Conservation (phyloP, 2,888 invertebrate genomes). For the Epinotia brunnichana region DNA sequence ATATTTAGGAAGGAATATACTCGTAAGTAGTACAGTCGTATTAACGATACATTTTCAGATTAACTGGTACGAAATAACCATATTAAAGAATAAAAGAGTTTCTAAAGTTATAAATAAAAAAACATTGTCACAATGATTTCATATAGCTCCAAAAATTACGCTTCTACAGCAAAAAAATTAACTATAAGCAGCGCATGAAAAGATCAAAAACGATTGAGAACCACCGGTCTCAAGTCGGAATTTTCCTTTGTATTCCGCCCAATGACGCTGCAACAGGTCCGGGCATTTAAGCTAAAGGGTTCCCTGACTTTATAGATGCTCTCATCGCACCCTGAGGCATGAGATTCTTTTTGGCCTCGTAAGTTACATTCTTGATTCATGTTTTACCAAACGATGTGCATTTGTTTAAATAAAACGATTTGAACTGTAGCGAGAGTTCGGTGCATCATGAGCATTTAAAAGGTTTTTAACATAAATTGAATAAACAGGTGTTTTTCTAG, state of each 20-base stretch:
- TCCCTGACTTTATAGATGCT: neutral
- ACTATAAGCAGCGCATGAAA: neutral
- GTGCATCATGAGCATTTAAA: too few species aligned
- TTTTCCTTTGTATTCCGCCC: conserved; percentile 31
- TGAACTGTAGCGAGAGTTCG: too few species aligned
- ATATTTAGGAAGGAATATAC: too few species aligned
- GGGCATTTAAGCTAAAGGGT: conserved; percentile 34
- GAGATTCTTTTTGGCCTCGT: neutral
- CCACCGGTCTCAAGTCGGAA: conserved; percentile 15
- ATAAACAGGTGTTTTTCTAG: too few species aligned
- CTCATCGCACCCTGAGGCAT: neutral
- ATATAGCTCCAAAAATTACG: neutral
- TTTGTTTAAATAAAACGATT: too few species aligned
- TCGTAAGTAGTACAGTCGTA: too few species aligned
- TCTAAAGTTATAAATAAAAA: neutral
- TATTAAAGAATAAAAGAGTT: neutral
- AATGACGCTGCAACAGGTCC: conserved; percentile 37
- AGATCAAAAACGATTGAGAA: conserved; percentile 32
- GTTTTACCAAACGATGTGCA: neutral
- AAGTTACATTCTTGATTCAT: neutral
- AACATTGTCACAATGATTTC: too few species aligned
- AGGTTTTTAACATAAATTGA: too few species aligned
- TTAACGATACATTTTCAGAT: too few species aligned
- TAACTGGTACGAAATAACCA: too few species aligned
- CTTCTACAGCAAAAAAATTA: neutral